Evolutionary conservation across 1,140 invertebrate species (phyloP), one percentile per base, ranked within the genome.

Genomic region (Zelostemma sp.): DNA sequence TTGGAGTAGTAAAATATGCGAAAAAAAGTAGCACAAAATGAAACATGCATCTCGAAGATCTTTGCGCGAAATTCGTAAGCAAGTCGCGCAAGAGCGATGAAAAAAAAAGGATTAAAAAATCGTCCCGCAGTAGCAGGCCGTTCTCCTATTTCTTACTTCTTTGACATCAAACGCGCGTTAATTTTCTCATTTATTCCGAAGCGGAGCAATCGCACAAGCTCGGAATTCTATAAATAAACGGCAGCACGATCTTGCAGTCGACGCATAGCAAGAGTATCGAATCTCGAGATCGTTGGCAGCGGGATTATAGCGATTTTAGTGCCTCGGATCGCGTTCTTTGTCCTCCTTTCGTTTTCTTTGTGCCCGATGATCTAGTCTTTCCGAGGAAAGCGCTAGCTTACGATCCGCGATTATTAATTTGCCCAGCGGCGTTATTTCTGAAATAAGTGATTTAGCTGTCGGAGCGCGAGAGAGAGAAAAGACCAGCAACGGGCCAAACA

Each of bases 371-470:
- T 60, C 56, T 49, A 48, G 61, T 65, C 55, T 72, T 66, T 73
- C 56, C 53, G 51, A 41, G 60, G 58, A 68, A 70, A 72, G 55
- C 62, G 55, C 51, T 46, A 51, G 67, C 25, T 28, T 65, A 66
- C 65, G 63, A 73, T 64, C 47, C 73, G 65, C 72, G 73, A 75
- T 79, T 81, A 80, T 82, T 82, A 84, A 84, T 83, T 81, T 60
- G 49, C 60, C 67, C 53, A 67, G 61, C 47, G 58, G 70, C 74
- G 80, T 82, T 84, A 82, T 82, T 84, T 80, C 79, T 82, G 80
- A 81, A 83, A 83, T 81, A 74, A 81, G 80, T 76, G 77, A 81
- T 83, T 81, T 80, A 80, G 73, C 63, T 77, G 66, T 43, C 72
- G 14, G 49, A 65, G 14, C 18, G 25, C 40, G 59, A 55, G 9